Percentiles rank a stretch among this genome's conserved stretches.
Evolutionary conservation across 1,140 invertebrate species (phyloP).

Genomic region (Brachionus manjavacas): DNA sequence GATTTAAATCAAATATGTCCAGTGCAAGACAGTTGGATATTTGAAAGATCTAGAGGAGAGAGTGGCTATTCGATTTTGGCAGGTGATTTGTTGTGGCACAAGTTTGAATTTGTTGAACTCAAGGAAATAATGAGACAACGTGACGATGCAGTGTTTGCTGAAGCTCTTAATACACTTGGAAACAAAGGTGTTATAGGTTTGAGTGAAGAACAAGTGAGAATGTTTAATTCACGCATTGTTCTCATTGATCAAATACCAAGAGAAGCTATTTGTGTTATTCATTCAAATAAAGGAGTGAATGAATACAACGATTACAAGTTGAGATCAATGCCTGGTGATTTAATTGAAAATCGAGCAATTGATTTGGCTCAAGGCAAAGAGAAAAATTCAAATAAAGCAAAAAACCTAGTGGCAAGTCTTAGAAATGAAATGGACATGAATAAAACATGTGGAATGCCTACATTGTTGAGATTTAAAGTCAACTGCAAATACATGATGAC

Average conservation of each 20-base stretch:
- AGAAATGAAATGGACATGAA: background rate
- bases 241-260: background rate
- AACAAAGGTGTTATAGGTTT: background rate
- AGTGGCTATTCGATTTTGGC: background rate
- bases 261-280: background rate
- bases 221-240: slow-evolving; percentile 12
- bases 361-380: background rate
- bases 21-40: background rate
- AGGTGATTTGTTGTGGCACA: background rate
- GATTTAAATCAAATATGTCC: background rate
- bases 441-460: too few relatives aligned
- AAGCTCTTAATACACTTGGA: background rate
- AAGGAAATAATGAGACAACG: slow-evolving; percentile 13
- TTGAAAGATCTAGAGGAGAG: background rate
- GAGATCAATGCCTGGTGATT: background rate
- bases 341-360: background rate
- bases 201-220: too few relatives aligned
- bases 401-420: background rate
- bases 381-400: background rate
- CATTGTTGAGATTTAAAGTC: too few relatives aligned
- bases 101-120: background rate
- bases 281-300: background rate
- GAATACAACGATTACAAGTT: background rate
- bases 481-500: too few relatives aligned
- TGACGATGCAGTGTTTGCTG: background rate